These are phyloP conservation scores for Onychostoma macrolepis DNA, from an alignment of 2,113 vertebrate genomes.

Conservation along the genomic window DNA sequence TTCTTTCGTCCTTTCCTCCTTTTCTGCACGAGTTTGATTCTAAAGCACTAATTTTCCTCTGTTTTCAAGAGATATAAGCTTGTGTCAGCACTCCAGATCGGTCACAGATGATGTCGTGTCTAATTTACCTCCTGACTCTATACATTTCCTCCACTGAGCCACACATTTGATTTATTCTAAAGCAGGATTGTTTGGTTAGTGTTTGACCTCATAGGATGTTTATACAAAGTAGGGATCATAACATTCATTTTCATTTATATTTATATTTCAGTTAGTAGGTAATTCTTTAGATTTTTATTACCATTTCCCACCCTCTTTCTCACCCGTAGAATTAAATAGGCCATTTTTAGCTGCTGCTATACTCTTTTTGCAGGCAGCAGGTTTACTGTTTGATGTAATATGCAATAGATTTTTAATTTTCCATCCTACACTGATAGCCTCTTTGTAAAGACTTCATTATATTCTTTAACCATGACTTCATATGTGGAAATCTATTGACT, in stretches of 20 bases:
- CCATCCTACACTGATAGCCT: not conserved
- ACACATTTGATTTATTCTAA: conserved; percentile 21
- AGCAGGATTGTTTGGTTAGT: not conserved
- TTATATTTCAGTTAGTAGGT: not conserved
- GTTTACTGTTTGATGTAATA: not conserved
- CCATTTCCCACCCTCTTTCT: not conserved
- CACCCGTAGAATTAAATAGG: not conserved
- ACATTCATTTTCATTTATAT: not conserved
- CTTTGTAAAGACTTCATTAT: not conserved
- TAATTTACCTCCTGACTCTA: conserved; percentile 44
- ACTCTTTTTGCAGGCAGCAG: not conserved
- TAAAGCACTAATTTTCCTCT: not conserved
- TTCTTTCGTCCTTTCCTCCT: not conserved
- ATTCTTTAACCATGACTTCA: not conserved
- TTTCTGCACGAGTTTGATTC: not conserved
- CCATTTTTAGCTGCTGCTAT: not conserved
- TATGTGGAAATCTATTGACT: not conserved
- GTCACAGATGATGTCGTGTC: conserved; percentile 25
- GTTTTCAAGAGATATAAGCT: conserved; percentile 1
- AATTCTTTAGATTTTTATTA: not conserved
- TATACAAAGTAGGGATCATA: not conserved
- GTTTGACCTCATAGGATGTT: not conserved
- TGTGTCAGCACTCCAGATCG: not conserved
- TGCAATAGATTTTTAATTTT: not conserved
- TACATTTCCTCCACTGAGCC: not conserved